Percentiles rank a stretch among this genome's conserved stretches.
These are phyloP conservation scores for Limnothrissa miodon DNA, from an alignment of 2,113 vertebrate genomes.

Conservation along the genomic window DNA sequence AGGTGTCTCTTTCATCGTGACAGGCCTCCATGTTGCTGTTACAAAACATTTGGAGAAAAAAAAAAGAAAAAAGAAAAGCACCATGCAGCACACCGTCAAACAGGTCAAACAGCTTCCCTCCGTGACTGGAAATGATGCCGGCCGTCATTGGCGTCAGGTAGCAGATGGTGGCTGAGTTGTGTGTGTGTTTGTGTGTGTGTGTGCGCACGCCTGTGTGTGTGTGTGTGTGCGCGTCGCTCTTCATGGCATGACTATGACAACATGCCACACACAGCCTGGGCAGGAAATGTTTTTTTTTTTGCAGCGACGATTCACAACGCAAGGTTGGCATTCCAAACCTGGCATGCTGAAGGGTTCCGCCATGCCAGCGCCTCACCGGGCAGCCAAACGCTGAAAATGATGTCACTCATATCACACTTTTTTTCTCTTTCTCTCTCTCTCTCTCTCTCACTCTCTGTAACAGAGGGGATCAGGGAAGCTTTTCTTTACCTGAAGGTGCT, in stretches of 20 bases:
- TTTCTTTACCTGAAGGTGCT: not conserved
- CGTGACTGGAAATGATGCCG: not conserved
- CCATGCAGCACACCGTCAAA: not conserved
- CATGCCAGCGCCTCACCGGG: not conserved
- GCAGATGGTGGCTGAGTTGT: not conserved
- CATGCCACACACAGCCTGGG: not conserved
- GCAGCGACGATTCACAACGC: not conserved
- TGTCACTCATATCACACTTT: not conserved
- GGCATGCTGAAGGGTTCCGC: not conserved
- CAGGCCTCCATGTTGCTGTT: not conserved
- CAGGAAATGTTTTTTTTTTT: not conserved
- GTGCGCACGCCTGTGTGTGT: too few species aligned
- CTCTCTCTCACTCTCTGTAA: not conserved
- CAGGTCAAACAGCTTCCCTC: not conserved
- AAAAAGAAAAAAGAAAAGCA: not conserved
- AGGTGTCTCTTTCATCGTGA: not conserved
- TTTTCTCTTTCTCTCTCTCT: not conserved
- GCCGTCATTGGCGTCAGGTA: not conserved
- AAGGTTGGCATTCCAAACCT: not conserved
- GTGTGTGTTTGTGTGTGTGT: too few species aligned
- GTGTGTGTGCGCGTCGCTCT: not conserved
- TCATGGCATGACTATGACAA: not conserved
- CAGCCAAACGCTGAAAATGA: not conserved
- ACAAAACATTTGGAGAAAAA: not conserved
- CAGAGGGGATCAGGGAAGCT: not conserved